Percentiles rank a stretch among this genome's conserved stretches.
Evolutionary conservation across 1,140 invertebrate species (phyloP).

Genomic region (Anagrus nilaparvatae): DNA sequence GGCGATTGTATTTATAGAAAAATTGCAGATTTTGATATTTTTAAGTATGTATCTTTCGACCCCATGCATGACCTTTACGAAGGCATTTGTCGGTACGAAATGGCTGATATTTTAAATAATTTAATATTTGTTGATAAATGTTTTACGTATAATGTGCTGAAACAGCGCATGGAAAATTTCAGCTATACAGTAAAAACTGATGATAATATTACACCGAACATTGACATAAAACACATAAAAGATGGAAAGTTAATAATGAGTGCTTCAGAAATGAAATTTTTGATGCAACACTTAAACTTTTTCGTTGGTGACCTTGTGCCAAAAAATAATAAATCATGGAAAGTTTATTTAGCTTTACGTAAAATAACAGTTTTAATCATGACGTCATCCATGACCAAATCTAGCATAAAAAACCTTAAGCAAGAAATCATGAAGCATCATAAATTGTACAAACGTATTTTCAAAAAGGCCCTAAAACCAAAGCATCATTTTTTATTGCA

Average conservation of each 20-base stretch:
- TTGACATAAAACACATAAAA: constrained; percentile 16
- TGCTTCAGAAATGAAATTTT: constrained; percentile 20
- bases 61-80: constrained; percentile 21
- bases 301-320: constrained; percentile 22
- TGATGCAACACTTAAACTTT: constrained; percentile 17
- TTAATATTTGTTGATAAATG: constrained; percentile 15
- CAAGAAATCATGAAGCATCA: constrained; percentile 15
- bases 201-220: constrained; percentile 14
- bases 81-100: constrained; percentile 18
- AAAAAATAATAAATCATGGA: constrained; percentile 16
- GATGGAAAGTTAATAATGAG: constrained; percentile 16
- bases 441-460: constrained; percentile 17
- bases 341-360: constrained; percentile 17
- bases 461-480: constrained; percentile 16
- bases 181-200: constrained; percentile 9
- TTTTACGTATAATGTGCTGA: constrained; percentile 13
- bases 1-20: constrained; percentile 14
- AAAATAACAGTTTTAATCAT: constrained; percentile 21
- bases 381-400: constrained; percentile 1
- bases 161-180: constrained; percentile 18
- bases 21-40: constrained; percentile 15
- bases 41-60: constrained; percentile 15
- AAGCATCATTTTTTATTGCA: constrained; percentile 22
- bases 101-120: constrained; percentile 15
- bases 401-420: constrained; percentile 1